Evolutionary conservation across 2,888 invertebrate species (phyloP), one percentile per base, ranked within the genome.

Genomic region (Drosophila infuscata): DNA sequence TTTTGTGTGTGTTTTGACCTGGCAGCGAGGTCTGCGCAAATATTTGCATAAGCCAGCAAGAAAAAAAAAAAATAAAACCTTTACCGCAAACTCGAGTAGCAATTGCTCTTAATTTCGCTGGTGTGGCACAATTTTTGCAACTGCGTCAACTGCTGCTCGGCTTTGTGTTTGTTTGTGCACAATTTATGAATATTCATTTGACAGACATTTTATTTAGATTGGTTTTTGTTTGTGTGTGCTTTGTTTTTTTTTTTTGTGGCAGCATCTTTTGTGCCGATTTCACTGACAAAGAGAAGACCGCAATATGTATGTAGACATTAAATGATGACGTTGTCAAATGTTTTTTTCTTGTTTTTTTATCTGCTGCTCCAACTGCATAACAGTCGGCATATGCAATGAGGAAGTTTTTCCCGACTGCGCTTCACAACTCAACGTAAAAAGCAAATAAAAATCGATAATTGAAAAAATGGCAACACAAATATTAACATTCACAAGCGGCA

Each of bases 91-190:
- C 67, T 85, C 82, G 81, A 88, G 88, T 82, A 82, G 89, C 87
- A 89, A 78, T 88, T 89, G 87, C 89, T 88, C 89, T 89, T 89
- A 82, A 89, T 87, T 81, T 87, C 69, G 71, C 66, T 59, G 69
- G 71, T 63, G 70, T 75, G 80, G 70, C 78, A 79, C 70, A 54
- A 68, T 73, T 77, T 70, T 58, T 68, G 46, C 25, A 46, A 9
- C 43, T 43, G 20, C 43, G 11, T 20, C 43, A 54, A 56, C 56
- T 52, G 60, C 70, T 67, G 64, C 33, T 64, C 48, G 20, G 12
- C 41, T 35, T 48, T 36, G 29, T 20, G 7, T 66, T 43, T 74
- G 46, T 60, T 69, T 72, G 43, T 20, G 12, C 36, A 36, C 56
- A 60, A 71, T 51, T 49, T 65, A 77, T 81, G 52, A 65, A 79